Conservation (phyloP, 2,797 vertebrate species). For the Alectoris magna region DNA sequence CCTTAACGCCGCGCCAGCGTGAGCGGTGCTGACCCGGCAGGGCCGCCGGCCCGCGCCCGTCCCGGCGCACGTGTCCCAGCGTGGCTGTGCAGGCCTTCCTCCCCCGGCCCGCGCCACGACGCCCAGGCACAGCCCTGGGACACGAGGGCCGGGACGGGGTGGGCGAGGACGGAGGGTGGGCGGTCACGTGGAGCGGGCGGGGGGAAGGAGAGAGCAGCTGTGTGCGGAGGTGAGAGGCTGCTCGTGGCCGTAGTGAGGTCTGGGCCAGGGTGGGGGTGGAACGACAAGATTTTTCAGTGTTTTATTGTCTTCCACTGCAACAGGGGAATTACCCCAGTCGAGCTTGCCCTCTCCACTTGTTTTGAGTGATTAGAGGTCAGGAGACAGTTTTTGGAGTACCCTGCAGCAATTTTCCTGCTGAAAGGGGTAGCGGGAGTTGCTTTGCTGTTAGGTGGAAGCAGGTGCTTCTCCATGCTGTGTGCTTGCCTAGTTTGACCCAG, state of each 20-base stretch:
- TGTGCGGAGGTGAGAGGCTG: conserved; percentile 30
- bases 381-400: background rate
- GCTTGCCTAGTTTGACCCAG: background rate
- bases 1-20: background rate
- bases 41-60: background rate
- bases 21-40: background rate
- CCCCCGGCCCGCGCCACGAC: background rate
- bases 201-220: background rate
- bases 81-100: background rate
- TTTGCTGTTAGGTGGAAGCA: background rate
- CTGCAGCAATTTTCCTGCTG: rapidly evolving
- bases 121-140: rapidly evolving
- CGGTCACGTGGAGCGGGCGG: background rate
- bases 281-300: background rate
- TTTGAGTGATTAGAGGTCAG: background rate
- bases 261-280: background rate
- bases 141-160: background rate
- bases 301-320: rapidly evolving
- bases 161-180: background rate
- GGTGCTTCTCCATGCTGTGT: background rate
- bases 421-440: background rate
- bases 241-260: background rate
- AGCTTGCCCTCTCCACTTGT: background rate
- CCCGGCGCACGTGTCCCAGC: background rate
- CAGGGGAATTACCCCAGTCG: background rate